Evolutionary conservation across 2,113 vertebrate genomes (phyloP), one percentile per base, ranked within the genome.

Genomic region (Hyla sarda): DNA sequence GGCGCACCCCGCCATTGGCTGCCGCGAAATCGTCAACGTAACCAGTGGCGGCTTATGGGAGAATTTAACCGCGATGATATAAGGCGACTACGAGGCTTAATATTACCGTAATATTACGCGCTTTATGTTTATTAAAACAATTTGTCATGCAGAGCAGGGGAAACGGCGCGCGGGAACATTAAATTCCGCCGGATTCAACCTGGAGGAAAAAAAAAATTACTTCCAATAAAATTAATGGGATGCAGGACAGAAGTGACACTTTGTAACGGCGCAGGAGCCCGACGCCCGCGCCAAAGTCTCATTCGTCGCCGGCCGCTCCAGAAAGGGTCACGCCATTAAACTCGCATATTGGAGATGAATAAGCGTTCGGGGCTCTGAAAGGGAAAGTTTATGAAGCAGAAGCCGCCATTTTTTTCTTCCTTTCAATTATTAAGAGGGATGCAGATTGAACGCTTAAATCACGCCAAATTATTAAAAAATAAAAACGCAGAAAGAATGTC

Each of bases 51-150:
- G 97, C 97, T 97, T 97, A 94, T 96, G 95, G 96, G 96, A 96
- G 96, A 97, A 97, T 99, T 97, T 97, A 98, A 98, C 96, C 94
- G 96, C 96, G 96, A 96, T 98, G 97, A 99, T 99, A 98, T 97
- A 98, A 99, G 97, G 96, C 96, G 97, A 99, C 96, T 96, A 94
- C 93, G 94, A 93, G 96, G 95, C 96, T 98, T 98, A 99, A 99
- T 99, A 99, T 99, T 98, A 97, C 98, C 98, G 96, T 98, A 99
- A 99, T 99, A 99, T 99, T 97, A 98, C 95, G 96, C 96, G 93
- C 95, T 98, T 98, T 99, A 98, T 99, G 97, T 99, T 99, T 99
- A 99, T 99, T 99, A 99, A 99, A 99, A 98, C 97, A 98, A 99
- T 99, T 99, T 99, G 97, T 99, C 97, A 98, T 99, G 97, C 97